Base-by-base conservation (phyloP, 2,113 vertebrate species). In the Lophura nycthemera region DNA sequence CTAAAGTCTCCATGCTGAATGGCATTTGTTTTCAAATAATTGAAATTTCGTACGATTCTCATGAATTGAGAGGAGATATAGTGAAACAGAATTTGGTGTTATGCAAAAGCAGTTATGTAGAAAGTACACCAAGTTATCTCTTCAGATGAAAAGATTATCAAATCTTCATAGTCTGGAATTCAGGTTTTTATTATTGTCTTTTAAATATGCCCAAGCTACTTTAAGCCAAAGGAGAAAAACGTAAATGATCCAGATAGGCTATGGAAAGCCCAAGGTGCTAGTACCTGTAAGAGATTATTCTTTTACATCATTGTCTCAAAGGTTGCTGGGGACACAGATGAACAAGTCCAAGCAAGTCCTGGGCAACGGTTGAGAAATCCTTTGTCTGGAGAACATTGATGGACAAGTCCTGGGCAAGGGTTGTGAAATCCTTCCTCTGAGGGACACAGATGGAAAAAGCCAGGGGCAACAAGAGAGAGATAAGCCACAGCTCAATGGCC, bases 21-120 rank as follows among this genome's bases (percentile, higher is more conserved):
- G 65, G 21, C 82, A 91, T 73, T 60, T 93, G 36, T 40, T 91
- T 74, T 83, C 60, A 86, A 50, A 71, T 77, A 47, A 80, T 64
- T 93, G 91, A 89, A 92, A 88, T 89, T 86, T 18, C 30, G 43
- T n/a, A 43, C 1, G 2, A 38, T 75, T 65, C 61, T 80, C 75
- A 56, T 40, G 67, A 87, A 67, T 0, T 19, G 52, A 54, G 65
- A 43, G 34, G 34, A 70, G 34, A 83, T 50, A 69, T 21, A 88
- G 80, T 93, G 91, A 80, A 95, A 43, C 16, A 85, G 34, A 83
- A 88, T 73, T 89, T 50, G 86, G 19, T 52, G 52, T 88, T 93
- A 74, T 17, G 15, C 27, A 91, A 89, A 40, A 66, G 27, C 86
- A 85, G 11, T 50, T 11, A 77, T 13, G 8, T 36, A 69, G 45